Conservation (phyloP, 2,888 invertebrate species). For the Megamerina dolium region DNA sequence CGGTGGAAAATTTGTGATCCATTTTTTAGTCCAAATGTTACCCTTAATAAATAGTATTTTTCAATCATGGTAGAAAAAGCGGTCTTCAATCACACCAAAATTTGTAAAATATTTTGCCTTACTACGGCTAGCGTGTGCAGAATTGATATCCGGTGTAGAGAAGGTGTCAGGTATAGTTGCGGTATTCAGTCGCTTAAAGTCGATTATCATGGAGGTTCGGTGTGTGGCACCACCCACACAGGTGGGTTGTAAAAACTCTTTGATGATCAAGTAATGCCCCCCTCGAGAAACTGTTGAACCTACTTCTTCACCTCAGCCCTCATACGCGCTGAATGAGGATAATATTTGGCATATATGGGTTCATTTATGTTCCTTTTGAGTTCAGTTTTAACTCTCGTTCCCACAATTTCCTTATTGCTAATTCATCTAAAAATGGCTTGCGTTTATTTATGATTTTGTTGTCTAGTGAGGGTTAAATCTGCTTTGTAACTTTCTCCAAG, state of each 20-base stretch:
- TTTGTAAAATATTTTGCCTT: no score
- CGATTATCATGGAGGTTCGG: no score
- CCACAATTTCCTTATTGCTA: constrained; percentile 1
- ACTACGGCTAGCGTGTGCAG: no score
- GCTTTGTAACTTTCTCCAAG: neutral
- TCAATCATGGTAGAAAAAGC: no score
- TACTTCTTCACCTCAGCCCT: constrained; percentile 36
- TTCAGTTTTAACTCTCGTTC: constrained; percentile 30
- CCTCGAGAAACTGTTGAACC: constrained; percentile 30
- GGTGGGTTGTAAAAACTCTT: constrained; percentile 29
- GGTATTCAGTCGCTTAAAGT: no score
- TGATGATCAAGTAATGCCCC: constrained; percentile 30
- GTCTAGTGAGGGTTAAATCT: neutral
- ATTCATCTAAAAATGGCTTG: constrained; percentile 19
- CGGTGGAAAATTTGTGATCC: no score
- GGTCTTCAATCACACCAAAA: no score
- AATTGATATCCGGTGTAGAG: no score
- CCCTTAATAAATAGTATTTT: no score
- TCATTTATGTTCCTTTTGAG: constrained; percentile 30
- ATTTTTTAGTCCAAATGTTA: no score
- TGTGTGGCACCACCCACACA: constrained; percentile 25
- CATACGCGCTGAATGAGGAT: constrained; percentile 38
- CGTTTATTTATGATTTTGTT: no score
- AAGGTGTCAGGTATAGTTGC: no score
- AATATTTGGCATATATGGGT: constrained; percentile 35